phyloP scores from a whole-genome alignment of 1,140 invertebrate genomes.

The Drosophila kepulauana region DNA sequence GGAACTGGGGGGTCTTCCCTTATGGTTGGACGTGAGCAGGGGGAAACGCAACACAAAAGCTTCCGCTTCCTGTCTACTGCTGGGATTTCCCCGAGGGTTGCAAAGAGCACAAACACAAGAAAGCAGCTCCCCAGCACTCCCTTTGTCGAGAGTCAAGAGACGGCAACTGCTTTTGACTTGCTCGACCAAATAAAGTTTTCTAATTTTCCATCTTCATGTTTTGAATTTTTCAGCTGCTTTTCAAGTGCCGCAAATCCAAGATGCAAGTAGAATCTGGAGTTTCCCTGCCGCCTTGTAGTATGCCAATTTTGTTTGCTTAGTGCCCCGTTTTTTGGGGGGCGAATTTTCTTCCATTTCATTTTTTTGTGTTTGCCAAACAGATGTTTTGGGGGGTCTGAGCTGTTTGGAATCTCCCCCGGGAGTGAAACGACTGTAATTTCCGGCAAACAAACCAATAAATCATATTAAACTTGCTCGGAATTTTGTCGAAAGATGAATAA shows the following conservation, averaged over 20 bases:
- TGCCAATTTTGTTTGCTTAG: constrained; percentile 72
- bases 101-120: constrained; percentile 46
- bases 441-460: constrained; percentile 85
- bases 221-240: constrained; percentile 68
- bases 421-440: constrained; percentile 77
- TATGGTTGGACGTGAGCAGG: background rate
- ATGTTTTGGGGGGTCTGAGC: constrained; percentile 32
- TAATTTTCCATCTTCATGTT: constrained; percentile 80
- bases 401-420: constrained; percentile 18
- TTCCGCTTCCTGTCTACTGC: constrained; percentile 82
- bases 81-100: constrained; percentile 82
- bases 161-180: constrained; percentile 55
- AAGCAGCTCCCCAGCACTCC: background rate
- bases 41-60: constrained; percentile 70
- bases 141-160: background rate
- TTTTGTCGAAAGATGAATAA: constrained; percentile 31
- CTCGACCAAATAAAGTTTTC: constrained; percentile 79
- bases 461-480: constrained; percentile 79
- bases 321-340: constrained; percentile 38
- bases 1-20: background rate
- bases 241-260: constrained; percentile 39
- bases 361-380: constrained; percentile 46
- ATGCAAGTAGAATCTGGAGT: constrained; percentile 31
- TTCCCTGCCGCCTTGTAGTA: constrained; percentile 50
- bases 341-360: constrained; percentile 29